Evolutionary conservation across 2,888 invertebrate genomes (phyloP).

Genomic region (Dolichopus griseipennis): DNA sequence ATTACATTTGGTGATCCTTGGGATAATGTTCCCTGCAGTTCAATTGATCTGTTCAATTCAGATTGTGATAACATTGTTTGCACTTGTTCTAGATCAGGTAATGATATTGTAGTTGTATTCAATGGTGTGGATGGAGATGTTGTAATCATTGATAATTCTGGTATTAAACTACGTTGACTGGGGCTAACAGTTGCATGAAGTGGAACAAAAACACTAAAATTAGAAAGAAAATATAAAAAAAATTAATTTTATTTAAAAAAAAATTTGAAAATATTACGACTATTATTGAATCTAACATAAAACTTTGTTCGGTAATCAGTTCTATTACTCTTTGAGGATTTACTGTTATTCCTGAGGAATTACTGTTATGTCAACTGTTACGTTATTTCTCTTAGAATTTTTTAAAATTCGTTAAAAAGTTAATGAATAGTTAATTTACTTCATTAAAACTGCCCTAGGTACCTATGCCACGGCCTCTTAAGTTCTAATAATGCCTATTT

Average conservation of each 20-base stretch:
- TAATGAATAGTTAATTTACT: too few species aligned
- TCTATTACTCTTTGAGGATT: too few species aligned
- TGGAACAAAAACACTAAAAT: slow-evolving; percentile 7
- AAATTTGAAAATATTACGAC: neutral
- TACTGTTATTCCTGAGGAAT: too few species aligned
- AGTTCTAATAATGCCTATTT: too few species aligned
- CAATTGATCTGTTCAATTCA: neutral
- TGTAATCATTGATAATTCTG: neutral
- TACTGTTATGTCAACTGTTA: too few species aligned
- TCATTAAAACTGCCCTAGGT: too few species aligned
- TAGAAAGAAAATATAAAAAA: neutral
- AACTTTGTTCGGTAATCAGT: too few species aligned
- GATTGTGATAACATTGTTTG: neutral
- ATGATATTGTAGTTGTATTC: neutral
- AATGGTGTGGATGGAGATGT: neutral
- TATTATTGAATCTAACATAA: too few species aligned
- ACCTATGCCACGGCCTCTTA: too few species aligned
- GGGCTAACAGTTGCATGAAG: neutral
- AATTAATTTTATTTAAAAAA: neutral
- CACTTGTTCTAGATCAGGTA: neutral
- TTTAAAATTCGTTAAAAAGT: too few species aligned
- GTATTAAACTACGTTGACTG: neutral
- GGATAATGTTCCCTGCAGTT: neutral
- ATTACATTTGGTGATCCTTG: neutral
- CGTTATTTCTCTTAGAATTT: too few species aligned